phyloP scores from a whole-genome alignment of 2,888 invertebrate genomes.

The Chrysolina oricalcia region DNA sequence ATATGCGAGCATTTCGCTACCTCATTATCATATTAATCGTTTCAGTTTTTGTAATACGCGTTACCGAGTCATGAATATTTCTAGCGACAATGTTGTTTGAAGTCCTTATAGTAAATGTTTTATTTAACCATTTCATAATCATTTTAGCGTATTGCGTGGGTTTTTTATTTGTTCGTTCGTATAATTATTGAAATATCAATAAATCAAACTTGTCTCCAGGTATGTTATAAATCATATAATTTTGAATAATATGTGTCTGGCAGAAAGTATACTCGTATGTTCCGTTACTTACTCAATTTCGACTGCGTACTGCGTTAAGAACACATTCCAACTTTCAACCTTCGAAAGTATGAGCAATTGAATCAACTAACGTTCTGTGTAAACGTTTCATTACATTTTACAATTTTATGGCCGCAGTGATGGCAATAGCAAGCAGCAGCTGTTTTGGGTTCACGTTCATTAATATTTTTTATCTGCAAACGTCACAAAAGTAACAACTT shows the following conservation, averaged over 20 bases:
- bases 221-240: slow-evolving; percentile 15
- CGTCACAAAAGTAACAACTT: too few relatives aligned
- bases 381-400: too few relatives aligned
- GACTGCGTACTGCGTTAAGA: not conserved
- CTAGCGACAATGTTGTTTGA: slow-evolving; percentile 16
- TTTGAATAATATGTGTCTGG: slow-evolving; percentile 10
- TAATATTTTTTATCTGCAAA: too few relatives aligned
- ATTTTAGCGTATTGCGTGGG: slow-evolving; percentile 17
- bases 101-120: slow-evolving; percentile 3
- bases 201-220: slow-evolving; percentile 22
- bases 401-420: too few relatives aligned
- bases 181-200: slow-evolving; percentile 17
- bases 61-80: not conserved
- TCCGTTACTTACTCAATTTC: slow-evolving; percentile 15
- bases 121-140: slow-evolving; percentile 17
- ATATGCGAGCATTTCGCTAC: slow-evolving; percentile 44
- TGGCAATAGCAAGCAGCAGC: too few relatives aligned
- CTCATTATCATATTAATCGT: slow-evolving; percentile 45
- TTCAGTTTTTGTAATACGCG: slow-evolving; percentile 35
- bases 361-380: too few relatives aligned
- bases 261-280: not conserved
- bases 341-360: not conserved
- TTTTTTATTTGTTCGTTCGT: slow-evolving; percentile 20
- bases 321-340: slow-evolving; percentile 1
- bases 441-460: too few relatives aligned